Conservation (phyloP, 92 coral and sea anemone genomes). For the Palythoa grandiflora region DNA sequence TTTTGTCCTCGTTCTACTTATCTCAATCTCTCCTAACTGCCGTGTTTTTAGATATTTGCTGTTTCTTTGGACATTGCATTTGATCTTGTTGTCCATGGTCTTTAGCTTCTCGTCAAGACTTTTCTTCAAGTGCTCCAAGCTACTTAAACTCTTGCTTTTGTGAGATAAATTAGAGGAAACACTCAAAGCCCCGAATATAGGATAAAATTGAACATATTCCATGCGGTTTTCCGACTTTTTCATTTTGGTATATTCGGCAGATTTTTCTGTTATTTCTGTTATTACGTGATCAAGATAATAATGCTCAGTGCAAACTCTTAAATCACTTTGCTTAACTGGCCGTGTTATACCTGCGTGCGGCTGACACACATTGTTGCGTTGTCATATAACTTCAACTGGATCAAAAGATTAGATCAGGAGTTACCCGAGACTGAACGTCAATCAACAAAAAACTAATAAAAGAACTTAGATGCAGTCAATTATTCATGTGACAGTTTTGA, state of each 20-base stretch:
- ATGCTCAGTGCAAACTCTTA: neutral
- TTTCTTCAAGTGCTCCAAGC: conserved; percentile 18
- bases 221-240: neutral
- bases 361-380: neutral
- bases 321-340: too few species aligned
- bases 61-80: conserved; percentile 3
- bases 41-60: neutral
- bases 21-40: conserved; percentile 4
- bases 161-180: neutral
- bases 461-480: neutral
- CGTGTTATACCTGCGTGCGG: neutral
- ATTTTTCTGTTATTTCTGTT: too few species aligned
- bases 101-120: conserved; percentile 13
- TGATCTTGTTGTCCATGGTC: neutral
- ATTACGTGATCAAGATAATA: neutral
- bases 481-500: conserved; percentile 10
- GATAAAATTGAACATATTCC: conserved; percentile 9
- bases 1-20: neutral
- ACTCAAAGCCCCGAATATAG: neutral
- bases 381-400: neutral
- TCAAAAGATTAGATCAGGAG: conserved; percentile 32
- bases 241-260: neutral
- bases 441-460: neutral
- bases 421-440: neutral
- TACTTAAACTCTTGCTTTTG: neutral